Conservation (phyloP, 2,113 vertebrate genomes). For the Synodontis membranacea region DNA sequence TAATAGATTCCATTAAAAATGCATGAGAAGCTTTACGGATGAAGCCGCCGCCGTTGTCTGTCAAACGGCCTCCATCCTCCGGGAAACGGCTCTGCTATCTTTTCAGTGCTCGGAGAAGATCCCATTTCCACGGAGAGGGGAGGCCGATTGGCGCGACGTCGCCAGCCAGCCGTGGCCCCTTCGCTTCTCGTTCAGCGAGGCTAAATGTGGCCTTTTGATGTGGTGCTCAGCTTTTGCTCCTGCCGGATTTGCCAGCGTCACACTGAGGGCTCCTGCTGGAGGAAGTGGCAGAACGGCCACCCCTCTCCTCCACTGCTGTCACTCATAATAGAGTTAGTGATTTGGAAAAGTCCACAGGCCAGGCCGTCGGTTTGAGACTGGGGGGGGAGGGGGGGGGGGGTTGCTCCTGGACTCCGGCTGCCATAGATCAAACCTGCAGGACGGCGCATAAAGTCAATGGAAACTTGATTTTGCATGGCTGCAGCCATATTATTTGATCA, state of each 20-base stretch:
- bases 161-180: slow-evolving; percentile 31
- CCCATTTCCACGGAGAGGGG: slow-evolving; percentile 45
- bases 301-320: slow-evolving; percentile 39
- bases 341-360: slow-evolving; percentile 45
- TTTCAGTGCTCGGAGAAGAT: slow-evolving; percentile 49
- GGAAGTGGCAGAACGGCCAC: slow-evolving; percentile 40
- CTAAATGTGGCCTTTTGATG: slow-evolving; percentile 50
- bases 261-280: slow-evolving; percentile 38
- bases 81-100: slow-evolving; percentile 47
- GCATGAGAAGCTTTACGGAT: slow-evolving; percentile 67
- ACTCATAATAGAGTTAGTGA: slow-evolving; percentile 48
- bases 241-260: slow-evolving; percentile 45
- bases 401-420: neutral
- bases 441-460: slow-evolving; percentile 25
- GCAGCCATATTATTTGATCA: slow-evolving; percentile 35
- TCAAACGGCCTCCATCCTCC: slow-evolving; percentile 46
- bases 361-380: neutral
- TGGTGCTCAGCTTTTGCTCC: slow-evolving; percentile 29
- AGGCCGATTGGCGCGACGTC: slow-evolving; percentile 11
- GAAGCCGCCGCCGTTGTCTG: slow-evolving; percentile 51
- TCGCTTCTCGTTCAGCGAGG: slow-evolving; percentile 15
- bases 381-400: neutral
- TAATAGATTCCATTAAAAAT: slow-evolving; percentile 83
- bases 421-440: slow-evolving; percentile 44
- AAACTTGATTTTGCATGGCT: slow-evolving; percentile 43